Conservation (phyloP, 2,888 invertebrate genomes). For the Cosmia pyralina region DNA sequence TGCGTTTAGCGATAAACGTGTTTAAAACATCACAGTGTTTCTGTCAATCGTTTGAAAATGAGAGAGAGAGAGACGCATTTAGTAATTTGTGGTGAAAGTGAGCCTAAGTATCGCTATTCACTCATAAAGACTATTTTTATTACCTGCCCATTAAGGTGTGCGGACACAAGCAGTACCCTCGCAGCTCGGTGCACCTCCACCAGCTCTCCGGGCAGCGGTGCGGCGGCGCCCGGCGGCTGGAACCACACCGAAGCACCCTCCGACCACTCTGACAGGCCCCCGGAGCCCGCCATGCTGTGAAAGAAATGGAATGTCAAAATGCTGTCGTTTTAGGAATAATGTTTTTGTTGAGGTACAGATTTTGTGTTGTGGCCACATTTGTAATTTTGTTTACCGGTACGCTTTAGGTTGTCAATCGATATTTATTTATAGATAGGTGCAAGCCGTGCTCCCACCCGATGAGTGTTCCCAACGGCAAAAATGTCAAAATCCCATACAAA, state of each 20-base stretch:
- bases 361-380: not conserved
- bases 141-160: conserved; percentile 96
- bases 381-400: not conserved
- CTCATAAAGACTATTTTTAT: not conserved
- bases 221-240: conserved; percentile 95
- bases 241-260: conserved; percentile 98
- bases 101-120: not conserved
- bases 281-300: conserved; percentile 86
- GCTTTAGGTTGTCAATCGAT: too few species aligned
- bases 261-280: conserved; percentile 91
- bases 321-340: not conserved
- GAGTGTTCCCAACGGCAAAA: too few species aligned
- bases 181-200: conserved; percentile 97
- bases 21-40: not conserved
- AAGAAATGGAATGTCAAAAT: conserved; percentile 40
- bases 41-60: not conserved
- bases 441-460: too few species aligned
- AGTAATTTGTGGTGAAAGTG: not conserved
- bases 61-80: not conserved
- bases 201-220: conserved; percentile 97
- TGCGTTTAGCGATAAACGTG: not conserved
- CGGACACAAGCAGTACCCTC: conserved; percentile 96
- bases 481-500: too few species aligned
- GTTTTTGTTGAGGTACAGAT: not conserved
- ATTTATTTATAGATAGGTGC: too few species aligned